Conservation (phyloP, 2,797 vertebrate species). For the Mycteria americana region DNA sequence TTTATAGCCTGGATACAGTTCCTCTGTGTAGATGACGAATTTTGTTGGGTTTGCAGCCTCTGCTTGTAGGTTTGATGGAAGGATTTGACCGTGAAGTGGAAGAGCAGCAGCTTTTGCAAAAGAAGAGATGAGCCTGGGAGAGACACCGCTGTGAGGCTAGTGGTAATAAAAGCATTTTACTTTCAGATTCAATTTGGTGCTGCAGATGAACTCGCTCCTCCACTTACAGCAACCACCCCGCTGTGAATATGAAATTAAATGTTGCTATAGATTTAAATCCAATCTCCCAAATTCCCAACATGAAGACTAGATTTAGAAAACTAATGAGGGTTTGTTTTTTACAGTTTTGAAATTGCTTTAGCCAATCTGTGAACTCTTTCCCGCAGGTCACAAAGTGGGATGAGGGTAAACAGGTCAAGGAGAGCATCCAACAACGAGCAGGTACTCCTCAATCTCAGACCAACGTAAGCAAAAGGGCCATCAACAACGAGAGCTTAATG, state of each 20-base stretch:
- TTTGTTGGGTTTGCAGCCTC: background rate
- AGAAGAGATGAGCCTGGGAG: background rate
- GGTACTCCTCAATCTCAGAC: background rate
- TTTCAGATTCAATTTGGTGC: background rate
- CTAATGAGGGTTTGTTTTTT: slow-evolving; percentile 32
- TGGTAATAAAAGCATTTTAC: background rate
- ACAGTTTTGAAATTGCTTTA: background rate
- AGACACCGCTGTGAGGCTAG: background rate
- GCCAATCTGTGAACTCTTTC: slow-evolving; percentile 8
- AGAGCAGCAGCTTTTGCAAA: background rate
- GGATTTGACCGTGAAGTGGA: background rate
- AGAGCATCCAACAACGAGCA: background rate
- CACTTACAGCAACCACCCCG: background rate
- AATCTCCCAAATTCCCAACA: background rate
- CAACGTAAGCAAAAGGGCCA: background rate
- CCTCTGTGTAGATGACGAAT: background rate
- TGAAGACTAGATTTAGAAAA: background rate
- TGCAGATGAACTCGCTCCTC: background rate
- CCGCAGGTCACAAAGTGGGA: background rate
- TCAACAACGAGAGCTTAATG: background rate
- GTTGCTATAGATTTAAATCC: background rate
- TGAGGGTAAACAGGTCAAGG: background rate
- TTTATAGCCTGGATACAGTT: background rate
- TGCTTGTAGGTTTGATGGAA: background rate
- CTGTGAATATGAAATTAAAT: background rate